Evolutionary conservation across 2,888 invertebrate species (phyloP).

Genomic region (Melinaea marsaeus): DNA sequence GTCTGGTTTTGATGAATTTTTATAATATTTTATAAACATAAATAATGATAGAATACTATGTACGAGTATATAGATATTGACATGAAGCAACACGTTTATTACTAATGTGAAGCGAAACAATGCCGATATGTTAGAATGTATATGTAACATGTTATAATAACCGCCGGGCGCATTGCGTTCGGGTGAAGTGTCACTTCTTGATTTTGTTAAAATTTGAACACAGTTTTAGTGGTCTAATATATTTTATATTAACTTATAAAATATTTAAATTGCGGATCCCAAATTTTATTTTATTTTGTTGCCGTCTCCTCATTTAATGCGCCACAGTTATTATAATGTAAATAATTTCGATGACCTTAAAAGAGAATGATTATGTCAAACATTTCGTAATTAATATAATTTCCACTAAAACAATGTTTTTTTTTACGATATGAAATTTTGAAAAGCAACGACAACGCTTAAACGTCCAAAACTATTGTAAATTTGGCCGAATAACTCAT

Average conservation of each 20-base stretch:
- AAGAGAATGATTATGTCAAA: neutral
- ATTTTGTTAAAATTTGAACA: slow-evolving; percentile 6
- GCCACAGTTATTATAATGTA: slow-evolving; percentile 12
- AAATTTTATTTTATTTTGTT: neutral
- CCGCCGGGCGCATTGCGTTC: slow-evolving; percentile 34
- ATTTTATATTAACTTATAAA: neutral
- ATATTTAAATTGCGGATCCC: neutral
- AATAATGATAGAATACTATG: slow-evolving; percentile 14
- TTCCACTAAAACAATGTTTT: too few relatives aligned
- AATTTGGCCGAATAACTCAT: slow-evolving; percentile 20
- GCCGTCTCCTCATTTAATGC: neutral
- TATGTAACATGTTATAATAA: slow-evolving; percentile 39
- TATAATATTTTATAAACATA: slow-evolving; percentile 9
- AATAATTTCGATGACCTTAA: slow-evolving; percentile 11
- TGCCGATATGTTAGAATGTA: slow-evolving; percentile 69
- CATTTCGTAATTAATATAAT: slow-evolving; percentile 1
- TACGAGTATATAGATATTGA: slow-evolving; percentile 36
- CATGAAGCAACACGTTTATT: slow-evolving; percentile 52
- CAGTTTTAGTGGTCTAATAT: slow-evolving; percentile 5
- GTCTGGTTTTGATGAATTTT: slow-evolving; percentile 27
- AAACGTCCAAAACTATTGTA: slow-evolving; percentile 11
- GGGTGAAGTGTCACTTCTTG: slow-evolving; percentile 12
- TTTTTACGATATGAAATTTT: too few relatives aligned
- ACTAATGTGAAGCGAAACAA: slow-evolving; percentile 69
- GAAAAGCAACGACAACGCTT: slow-evolving; percentile 14